These are phyloP conservation scores for Cinclus cinclus DNA, from an alignment of 2,113 vertebrate genomes.

Conservation along the genomic window DNA sequence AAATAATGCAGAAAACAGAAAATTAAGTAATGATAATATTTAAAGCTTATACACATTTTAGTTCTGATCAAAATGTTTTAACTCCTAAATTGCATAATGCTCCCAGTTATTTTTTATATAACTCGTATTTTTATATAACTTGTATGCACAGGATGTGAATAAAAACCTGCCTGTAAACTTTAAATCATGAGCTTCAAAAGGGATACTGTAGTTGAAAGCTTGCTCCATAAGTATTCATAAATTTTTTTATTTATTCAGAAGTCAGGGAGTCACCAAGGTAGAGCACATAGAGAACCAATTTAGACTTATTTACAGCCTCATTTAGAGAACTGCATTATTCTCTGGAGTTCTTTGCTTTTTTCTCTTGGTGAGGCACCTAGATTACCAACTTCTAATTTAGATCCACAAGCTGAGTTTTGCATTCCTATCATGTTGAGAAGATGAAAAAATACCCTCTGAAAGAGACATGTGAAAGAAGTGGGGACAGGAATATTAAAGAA, in stretches of 20 bases:
- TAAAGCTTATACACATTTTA: background rate
- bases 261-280: background rate
- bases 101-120: background rate
- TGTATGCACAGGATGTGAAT: background rate
- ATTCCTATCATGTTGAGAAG: background rate
- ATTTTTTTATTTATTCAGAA: background rate
- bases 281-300: background rate
- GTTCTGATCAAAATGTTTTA: background rate
- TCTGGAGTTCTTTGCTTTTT: background rate
- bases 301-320: background rate
- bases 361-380: background rate
- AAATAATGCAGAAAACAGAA: background rate
- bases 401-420: background rate
- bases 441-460: background rate
- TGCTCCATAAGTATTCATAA: background rate
- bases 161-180: background rate
- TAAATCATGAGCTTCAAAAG: background rate
- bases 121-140: background rate
- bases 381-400: background rate
- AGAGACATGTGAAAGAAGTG: background rate
- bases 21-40: background rate
- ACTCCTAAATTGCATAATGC: background rate
- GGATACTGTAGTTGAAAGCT: background rate
- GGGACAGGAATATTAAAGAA: background rate
- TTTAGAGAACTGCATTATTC: background rate